Evolutionary conservation across 2,888 invertebrate species (phyloP).

Genomic region (Ecdyonurus torrentis): DNA sequence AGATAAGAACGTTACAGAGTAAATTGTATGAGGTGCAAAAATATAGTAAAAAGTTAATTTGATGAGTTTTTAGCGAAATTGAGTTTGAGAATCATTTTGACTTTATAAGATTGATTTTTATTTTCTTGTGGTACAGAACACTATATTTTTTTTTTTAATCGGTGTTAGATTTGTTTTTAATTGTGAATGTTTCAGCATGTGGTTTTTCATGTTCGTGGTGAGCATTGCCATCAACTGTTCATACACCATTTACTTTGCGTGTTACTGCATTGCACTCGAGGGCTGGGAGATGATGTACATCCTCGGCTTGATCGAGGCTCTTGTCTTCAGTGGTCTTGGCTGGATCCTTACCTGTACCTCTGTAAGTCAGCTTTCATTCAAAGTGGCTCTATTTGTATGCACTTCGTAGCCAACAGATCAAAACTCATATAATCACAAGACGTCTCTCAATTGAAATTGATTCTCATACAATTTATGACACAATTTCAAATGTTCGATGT

Average conservation of each 20-base stretch:
- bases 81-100: too few species aligned
- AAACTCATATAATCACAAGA: too few species aligned
- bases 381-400: background rate
- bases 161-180: too few species aligned
- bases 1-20: too few species aligned
- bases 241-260: slow-evolving; percentile 73
- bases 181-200: slow-evolving; percentile 43
- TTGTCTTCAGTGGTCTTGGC: slow-evolving; percentile 69
- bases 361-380: slow-evolving; percentile 34
- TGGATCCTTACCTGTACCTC: slow-evolving; percentile 79
- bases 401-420: too few species aligned
- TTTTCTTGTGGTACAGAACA: background rate
- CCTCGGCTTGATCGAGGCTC: slow-evolving; percentile 63
- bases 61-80: too few species aligned
- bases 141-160: background rate
- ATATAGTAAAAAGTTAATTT: too few species aligned
- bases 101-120: too few species aligned
- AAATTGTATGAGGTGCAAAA: too few species aligned
- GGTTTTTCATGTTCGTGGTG: slow-evolving; percentile 82
- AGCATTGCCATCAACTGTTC: slow-evolving; percentile 77
- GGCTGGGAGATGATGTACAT: slow-evolving; percentile 72
- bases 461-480: too few species aligned
- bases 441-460: too few species aligned
- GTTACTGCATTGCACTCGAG: slow-evolving; percentile 68
- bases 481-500: too few species aligned